Base-by-base conservation (phyloP, 2,113 vertebrate genomes). In the Poecile atricapillus region DNA sequence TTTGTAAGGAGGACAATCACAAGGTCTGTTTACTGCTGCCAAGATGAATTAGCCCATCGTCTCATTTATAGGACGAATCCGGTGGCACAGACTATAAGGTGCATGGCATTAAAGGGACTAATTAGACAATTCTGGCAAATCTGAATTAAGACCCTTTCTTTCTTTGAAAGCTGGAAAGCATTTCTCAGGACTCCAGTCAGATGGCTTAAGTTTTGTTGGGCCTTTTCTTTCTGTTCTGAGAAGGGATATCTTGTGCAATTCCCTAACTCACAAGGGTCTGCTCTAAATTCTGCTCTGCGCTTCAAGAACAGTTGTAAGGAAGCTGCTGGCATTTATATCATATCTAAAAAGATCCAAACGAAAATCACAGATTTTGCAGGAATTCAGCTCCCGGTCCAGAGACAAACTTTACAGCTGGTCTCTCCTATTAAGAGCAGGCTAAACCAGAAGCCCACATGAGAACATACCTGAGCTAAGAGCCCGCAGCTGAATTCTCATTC, bases 21-120 rank as follows among this genome's bases (percentile, higher is more conserved):
- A 97, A 94, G 87, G 83, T 87, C 94, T 89, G 94, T 95, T 96
- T 90, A 64, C 80, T 89, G 91, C 96, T 94, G 92, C 96, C 91
- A 96, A 91, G 89, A 93, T 92, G 93, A 96, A 96, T 96, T 94
- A 97, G 95, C 93, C 95, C 89, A 95, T 95, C 95, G 37, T 93
- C 89, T 96, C 94, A 44, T 95, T 95, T 88, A 89, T 83, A 49
- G 94, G 87, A 93, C 73, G 78, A 96, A 96, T 90, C 96, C 81
- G 64, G 92, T 93, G 93, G 94, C 86, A 76, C 69, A 80, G 85
- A 87, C 89, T 90, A 39, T 55, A 96, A 96, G 91, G 87, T 97
- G 91, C 91, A 92, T 9, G 67, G 79, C 74, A 71, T 92, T 94
- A 94, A 96, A 95, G 89, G 78, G 70, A 62, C 94, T 94, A 97